These are phyloP conservation scores for Macrostomum cliftonense DNA, from an alignment of 2,888 invertebrate genomes.

Conservation along the genomic window DNA sequence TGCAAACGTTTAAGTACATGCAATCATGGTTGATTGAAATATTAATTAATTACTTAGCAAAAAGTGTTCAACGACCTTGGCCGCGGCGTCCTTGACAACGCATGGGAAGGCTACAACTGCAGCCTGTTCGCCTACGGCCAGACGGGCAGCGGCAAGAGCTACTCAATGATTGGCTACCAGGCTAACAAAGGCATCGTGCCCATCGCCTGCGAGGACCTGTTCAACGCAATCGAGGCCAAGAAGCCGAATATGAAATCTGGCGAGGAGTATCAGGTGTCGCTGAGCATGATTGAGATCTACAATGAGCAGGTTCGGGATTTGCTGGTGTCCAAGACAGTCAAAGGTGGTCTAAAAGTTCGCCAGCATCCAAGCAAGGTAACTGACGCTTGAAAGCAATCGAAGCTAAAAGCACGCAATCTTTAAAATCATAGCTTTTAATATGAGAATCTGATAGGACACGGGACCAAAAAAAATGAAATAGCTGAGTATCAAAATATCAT, in stretches of 20 bases:
- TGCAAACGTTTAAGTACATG: not conserved
- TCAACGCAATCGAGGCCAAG: constrained; percentile 18
- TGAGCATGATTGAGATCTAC: constrained; percentile 24
- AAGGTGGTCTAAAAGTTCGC: constrained; percentile 20
- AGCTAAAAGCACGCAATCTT: too few species aligned
- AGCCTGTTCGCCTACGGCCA: constrained; percentile 34
- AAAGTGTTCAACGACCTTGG: constrained; percentile 29
- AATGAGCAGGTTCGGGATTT: constrained; percentile 22
- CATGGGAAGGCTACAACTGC: constrained; percentile 33
- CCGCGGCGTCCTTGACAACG: constrained; percentile 28
- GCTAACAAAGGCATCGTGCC: constrained; percentile 31
- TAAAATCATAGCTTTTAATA: too few species aligned
- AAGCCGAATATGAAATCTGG: constrained; percentile 16
- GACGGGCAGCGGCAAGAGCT: constrained; percentile 32
- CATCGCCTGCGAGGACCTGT: constrained; percentile 22
- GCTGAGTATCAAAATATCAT: too few species aligned
- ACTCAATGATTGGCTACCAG: constrained; percentile 31
- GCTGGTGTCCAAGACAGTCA: constrained; percentile 17
- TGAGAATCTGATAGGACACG: too few species aligned
- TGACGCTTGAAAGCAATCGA: too few species aligned
- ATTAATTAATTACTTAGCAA: constrained; percentile 14
- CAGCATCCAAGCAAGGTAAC: constrained; percentile 17
- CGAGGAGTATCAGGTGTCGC: constrained; percentile 21
- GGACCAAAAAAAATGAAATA: too few species aligned
- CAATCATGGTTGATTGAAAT: too few species aligned